These are phyloP conservation scores for Alligator sinensis DNA, from an alignment of 2,113 vertebrate species.

Conservation along the genomic window DNA sequence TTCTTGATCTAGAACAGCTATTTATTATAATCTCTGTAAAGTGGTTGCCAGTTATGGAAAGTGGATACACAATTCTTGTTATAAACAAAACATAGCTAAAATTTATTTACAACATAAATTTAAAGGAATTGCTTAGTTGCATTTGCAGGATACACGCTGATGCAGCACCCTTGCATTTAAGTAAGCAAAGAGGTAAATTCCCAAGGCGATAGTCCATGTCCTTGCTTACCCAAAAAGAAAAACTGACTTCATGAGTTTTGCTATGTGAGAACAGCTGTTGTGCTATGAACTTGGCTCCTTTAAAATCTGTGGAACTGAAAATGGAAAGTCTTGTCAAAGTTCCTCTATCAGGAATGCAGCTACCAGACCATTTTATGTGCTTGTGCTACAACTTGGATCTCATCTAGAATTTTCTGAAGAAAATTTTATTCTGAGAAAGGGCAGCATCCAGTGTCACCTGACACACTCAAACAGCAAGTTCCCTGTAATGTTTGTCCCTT, in stretches of 20 bases:
- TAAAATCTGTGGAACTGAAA: not conserved
- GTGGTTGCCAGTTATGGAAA: not conserved
- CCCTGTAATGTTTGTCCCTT: too few species aligned
- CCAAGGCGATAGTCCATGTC: not conserved
- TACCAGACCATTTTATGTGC: too few species aligned
- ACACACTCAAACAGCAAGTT: too few species aligned
- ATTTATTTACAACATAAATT: not conserved
- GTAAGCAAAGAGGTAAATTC: not conserved
- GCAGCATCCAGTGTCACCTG: too few species aligned
- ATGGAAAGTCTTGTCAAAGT: not conserved
- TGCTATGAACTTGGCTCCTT: not conserved
- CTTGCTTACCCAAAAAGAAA: slow-evolving; percentile 33
- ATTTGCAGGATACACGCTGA: not conserved
- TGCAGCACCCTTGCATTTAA: not conserved
- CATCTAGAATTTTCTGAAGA: too few species aligned
- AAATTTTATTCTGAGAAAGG: too few species aligned
- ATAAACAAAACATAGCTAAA: not conserved
- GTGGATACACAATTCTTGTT: not conserved
- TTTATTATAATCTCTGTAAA: slow-evolving; percentile 32
- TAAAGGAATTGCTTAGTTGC: not conserved
- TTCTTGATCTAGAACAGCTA: not conserved
- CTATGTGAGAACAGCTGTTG: not conserved
- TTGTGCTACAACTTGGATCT: too few species aligned
- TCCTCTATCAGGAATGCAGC: not conserved
- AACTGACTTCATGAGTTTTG: not conserved